These are phyloP conservation scores for Phocides pigmalion DNA, from an alignment of 1,140 invertebrate genomes.

Conservation along the genomic window DNA sequence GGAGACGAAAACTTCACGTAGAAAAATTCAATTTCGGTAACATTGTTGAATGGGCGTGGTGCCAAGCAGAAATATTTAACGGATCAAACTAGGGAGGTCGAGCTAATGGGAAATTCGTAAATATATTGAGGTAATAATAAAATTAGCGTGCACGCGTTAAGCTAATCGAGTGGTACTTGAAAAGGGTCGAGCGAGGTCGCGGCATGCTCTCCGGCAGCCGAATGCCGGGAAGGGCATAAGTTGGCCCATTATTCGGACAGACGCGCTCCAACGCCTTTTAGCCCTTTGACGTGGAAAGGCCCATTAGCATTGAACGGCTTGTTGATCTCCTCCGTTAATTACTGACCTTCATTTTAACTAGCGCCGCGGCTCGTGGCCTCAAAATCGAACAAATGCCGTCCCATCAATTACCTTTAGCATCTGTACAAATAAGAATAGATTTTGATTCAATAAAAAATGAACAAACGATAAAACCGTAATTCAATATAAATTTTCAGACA, in stretches of 20 bases:
- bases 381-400: slow-evolving; percentile 39
- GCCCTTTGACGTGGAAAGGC: slow-evolving; percentile 75
- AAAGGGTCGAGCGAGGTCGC: slow-evolving; percentile 72
- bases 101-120: slow-evolving; percentile 44
- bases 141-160: slow-evolving; percentile 71
- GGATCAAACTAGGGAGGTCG: background rate
- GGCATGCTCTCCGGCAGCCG: slow-evolving; percentile 43
- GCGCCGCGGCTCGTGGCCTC: slow-evolving; percentile 40
- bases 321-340: slow-evolving; percentile 77
- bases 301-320: slow-evolving; percentile 76
- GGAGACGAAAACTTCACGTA: slow-evolving; percentile 37
- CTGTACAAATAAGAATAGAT: slow-evolving; percentile 20
- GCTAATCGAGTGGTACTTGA: slow-evolving; percentile 78
- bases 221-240: slow-evolving; percentile 49
- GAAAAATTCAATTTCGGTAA: slow-evolving; percentile 58
- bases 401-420: slow-evolving; percentile 22
- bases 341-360: slow-evolving; percentile 67
- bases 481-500: slow-evolving; percentile 51
- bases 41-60: slow-evolving; percentile 53
- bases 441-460: slow-evolving; percentile 39
- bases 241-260: slow-evolving; percentile 76
- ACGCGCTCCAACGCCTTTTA: slow-evolving; percentile 74
- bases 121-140: slow-evolving; percentile 37
- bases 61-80: slow-evolving; percentile 24
- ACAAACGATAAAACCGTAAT: slow-evolving; percentile 41